Evolutionary conservation across 2,113 vertebrate genomes (phyloP).

Genomic region (Aptenodytes forsteri): DNA sequence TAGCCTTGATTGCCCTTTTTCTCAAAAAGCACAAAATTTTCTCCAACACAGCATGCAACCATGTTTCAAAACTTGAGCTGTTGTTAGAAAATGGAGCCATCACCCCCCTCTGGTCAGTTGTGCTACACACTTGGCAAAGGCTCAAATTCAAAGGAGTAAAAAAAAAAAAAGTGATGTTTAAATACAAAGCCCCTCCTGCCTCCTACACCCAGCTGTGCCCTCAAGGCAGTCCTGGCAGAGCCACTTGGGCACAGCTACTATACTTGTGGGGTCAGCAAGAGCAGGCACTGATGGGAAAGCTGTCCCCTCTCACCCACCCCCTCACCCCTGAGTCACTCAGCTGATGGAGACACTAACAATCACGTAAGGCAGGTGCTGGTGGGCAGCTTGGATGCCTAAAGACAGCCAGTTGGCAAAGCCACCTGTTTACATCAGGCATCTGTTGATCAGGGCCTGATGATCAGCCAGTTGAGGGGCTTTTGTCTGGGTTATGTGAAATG

Average conservation of each 20-base stretch:
- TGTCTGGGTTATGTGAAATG: not conserved
- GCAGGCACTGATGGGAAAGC: not conserved
- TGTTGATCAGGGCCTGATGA: not conserved
- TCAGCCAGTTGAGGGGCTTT: not conserved
- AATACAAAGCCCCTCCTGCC: not conserved
- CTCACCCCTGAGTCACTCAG: conserved; percentile 18
- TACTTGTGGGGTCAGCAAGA: not conserved
- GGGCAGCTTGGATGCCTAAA: not conserved
- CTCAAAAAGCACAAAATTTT: not conserved
- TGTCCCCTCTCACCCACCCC: not conserved
- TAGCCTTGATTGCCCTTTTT: not conserved
- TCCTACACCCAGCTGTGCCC: not conserved
- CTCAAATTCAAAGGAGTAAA: not conserved
- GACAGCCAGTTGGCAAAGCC: not conserved
- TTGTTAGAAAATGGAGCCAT: conserved; percentile 6
- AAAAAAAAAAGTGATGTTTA: not conserved
- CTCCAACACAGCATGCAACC: not conserved
- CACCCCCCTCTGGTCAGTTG: not conserved
- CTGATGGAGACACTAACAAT: not conserved
- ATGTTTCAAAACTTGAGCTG: not conserved
- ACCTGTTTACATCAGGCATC: not conserved
- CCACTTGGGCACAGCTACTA: not conserved
- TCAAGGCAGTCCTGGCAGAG: not conserved
- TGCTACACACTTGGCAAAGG: not conserved
- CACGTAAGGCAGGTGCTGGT: not conserved